A percentile compares a stretch with the other conserved stretches of the same genome.
These are phyloP conservation scores for Limnothrissa miodon DNA, from an alignment of 2,113 vertebrate genomes.

Conservation along the genomic window DNA sequence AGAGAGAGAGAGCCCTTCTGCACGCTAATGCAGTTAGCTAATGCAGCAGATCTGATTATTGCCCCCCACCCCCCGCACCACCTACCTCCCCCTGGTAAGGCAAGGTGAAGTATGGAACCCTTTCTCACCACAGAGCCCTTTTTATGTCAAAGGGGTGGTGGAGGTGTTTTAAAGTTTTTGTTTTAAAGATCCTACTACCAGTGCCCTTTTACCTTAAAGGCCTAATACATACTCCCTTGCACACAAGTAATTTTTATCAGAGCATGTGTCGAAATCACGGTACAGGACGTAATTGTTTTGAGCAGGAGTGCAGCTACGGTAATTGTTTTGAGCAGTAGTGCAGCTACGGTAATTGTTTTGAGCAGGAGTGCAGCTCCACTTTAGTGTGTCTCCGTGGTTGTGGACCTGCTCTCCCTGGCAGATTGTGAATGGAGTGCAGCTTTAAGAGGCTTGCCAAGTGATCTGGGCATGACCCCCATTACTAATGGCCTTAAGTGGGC, in stretches of 20 bases:
- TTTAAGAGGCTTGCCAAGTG: constrained; percentile 14
- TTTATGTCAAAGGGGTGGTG: background rate
- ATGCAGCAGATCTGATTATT: constrained; percentile 58
- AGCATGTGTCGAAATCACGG: background rate
- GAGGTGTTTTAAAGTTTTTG: too few species aligned
- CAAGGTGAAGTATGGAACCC: background rate
- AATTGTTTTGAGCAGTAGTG: too few species aligned
- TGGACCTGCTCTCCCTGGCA: background rate
- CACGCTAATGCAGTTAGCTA: constrained; percentile 56
- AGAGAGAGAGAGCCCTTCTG: constrained; percentile 29
- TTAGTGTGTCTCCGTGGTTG: background rate
- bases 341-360: too few species aligned
- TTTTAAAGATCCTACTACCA: too few species aligned
- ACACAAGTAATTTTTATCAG: too few species aligned
- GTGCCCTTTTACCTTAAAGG: too few species aligned
- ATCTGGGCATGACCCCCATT: background rate
- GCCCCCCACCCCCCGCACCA: constrained; percentile 21
- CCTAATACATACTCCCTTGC: too few species aligned
- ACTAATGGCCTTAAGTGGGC: background rate
- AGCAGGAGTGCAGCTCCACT: background rate
- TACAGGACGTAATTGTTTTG: too few species aligned
- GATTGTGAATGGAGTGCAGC: background rate
- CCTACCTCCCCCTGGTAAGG: constrained; percentile 8
- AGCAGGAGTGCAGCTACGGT: too few species aligned
- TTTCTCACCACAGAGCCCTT: background rate